These are phyloP conservation scores for Phodopus roborovskii DNA, from an alignment of 2,113 vertebrate genomes.

Conservation along the genomic window DNA sequence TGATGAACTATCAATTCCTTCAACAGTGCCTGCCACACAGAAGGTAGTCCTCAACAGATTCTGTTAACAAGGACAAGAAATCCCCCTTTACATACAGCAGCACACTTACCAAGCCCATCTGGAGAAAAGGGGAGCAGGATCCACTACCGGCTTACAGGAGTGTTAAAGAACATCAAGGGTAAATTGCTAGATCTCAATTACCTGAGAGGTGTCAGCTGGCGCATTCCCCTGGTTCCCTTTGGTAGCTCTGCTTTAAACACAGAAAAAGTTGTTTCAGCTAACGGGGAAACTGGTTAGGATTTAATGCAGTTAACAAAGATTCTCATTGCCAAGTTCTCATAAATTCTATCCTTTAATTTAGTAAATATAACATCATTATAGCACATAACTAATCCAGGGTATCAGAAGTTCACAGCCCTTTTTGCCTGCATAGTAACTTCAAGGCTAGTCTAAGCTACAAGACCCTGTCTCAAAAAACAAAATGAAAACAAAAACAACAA, in stretches of 20 bases:
- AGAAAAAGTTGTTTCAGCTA: slow-evolving; percentile 60
- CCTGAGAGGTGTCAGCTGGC: slow-evolving; percentile 79
- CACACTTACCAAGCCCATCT: background rate
- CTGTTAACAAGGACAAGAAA: background rate
- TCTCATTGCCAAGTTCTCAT: slow-evolving; percentile 8
- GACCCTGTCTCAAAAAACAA: background rate
- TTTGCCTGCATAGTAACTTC: background rate
- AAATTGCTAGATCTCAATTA: slow-evolving; percentile 73
- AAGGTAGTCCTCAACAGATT: background rate
- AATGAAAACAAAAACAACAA: background rate
- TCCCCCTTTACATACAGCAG: background rate
- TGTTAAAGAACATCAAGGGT: background rate
- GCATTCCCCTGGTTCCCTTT: slow-evolving; percentile 72
- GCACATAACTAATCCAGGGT: background rate
- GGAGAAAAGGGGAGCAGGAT: background rate
- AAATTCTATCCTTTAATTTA: background rate
- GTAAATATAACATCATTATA: background rate
- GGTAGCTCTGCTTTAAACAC: slow-evolving; percentile 79
- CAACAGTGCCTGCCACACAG: background rate
- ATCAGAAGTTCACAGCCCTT: background rate
- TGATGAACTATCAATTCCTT: background rate
- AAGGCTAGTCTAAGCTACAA: background rate
- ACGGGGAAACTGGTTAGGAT: background rate
- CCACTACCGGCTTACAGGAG: background rate
- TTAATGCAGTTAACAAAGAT: slow-evolving; percentile 52